phyloP scores from a whole-genome alignment of 1,140 invertebrate species.

The Phortica variegata region DNA sequence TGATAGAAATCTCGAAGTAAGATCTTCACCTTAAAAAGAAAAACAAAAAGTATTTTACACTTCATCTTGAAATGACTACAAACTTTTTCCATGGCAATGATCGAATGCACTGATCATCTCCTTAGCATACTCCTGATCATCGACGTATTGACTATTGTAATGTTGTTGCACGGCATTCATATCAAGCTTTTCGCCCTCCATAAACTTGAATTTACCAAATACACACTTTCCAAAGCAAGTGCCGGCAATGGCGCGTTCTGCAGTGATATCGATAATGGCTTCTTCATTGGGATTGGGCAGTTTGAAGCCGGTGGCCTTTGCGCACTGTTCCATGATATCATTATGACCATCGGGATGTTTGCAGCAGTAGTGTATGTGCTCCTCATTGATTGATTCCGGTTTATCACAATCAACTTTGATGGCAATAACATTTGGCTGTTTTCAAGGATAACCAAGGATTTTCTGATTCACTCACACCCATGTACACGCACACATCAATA shows the following conservation, averaged over 20 bases:
- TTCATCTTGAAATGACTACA: not conserved
- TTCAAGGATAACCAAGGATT: no score
- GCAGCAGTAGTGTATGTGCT: conserved; percentile 42
- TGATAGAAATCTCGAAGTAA: conserved; percentile 26
- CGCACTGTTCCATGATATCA: conserved; percentile 31
- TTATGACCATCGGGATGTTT: conserved; percentile 44
- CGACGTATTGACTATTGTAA: conserved; percentile 8
- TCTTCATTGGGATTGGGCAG: conserved; percentile 25
- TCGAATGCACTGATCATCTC: conserved; percentile 46
- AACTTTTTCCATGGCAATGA: conserved; percentile 38
- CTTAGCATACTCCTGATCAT: conserved; percentile 35
- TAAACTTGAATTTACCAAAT: conserved; percentile 25
- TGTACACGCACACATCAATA: no score
- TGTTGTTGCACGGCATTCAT: conserved; percentile 27
- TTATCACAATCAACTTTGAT: conserved; percentile 35
- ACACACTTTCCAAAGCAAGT: conserved; percentile 42
- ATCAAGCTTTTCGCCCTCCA: conserved; percentile 25
- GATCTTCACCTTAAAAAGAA: conserved; percentile 20
- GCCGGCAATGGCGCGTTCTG: conserved; percentile 26
- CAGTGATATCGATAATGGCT: conserved; percentile 34
- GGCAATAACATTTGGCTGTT: no score
- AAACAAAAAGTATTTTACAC: not conserved
- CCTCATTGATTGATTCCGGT: conserved; percentile 27
- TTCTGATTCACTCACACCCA: no score
- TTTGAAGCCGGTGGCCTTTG: conserved; percentile 30